Evolutionary conservation across 2,113 vertebrate genomes (phyloP).

Genomic region (Dendropsophus ebraccatus): DNA sequence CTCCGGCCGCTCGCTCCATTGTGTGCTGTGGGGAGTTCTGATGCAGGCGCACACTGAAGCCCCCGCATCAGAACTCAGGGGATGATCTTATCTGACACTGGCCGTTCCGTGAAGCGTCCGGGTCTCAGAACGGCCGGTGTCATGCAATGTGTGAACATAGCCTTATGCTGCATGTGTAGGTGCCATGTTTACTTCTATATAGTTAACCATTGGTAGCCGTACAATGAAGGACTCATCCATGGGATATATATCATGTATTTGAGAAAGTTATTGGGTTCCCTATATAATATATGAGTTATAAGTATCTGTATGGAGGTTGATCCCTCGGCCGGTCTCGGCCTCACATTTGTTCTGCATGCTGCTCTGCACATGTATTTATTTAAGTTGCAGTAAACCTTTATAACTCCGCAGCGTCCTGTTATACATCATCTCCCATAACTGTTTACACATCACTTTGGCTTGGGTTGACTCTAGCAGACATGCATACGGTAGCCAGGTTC

Average conservation of each 20-base stretch:
- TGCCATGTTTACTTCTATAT: neutral
- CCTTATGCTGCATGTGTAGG: neutral
- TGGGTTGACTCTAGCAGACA: neutral
- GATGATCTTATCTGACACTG: too few species aligned
- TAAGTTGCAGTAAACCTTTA: constrained; percentile 45
- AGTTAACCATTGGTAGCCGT: neutral
- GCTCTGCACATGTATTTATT: constrained; percentile 50
- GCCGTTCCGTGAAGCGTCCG: too few species aligned
- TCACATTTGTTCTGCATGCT: constrained; percentile 13
- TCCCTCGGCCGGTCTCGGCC: neutral
- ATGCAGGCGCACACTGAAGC: too few species aligned
- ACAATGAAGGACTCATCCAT: neutral
- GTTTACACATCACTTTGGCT: constrained; percentile 38
- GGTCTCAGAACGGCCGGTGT: too few species aligned
- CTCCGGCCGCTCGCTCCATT: too few species aligned
- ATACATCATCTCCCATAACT: constrained; percentile 50
- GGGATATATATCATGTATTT: neutral
- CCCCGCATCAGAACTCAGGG: too few species aligned
- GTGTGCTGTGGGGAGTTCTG: too few species aligned
- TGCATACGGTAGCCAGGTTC: constrained; percentile 53
- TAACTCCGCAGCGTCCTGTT: constrained; percentile 43
- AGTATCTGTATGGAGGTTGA: neutral
- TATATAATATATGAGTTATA: neutral
- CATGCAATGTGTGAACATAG: too few species aligned
- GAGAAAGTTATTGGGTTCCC: neutral